Conservation (phyloP, 2,888 invertebrate genomes). For the Elmis aenea region DNA sequence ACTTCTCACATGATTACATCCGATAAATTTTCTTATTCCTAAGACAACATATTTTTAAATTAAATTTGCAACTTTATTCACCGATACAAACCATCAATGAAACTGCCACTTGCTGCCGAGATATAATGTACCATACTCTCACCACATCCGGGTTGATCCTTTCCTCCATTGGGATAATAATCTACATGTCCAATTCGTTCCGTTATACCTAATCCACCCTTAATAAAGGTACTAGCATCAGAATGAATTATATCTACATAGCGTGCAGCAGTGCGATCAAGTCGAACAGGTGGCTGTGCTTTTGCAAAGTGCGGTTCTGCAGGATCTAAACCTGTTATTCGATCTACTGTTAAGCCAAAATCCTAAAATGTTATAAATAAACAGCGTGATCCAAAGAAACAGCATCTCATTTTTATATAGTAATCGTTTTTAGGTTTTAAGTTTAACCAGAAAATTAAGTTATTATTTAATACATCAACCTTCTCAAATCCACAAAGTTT, state of each 20-base stretch:
- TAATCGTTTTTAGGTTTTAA: no score
- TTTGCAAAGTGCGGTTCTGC: constrained; percentile 88
- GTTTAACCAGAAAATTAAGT: no score
- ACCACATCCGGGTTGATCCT: constrained; percentile 67
- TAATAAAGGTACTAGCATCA: constrained; percentile 73
- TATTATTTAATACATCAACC: no score
- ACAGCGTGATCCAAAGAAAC: not conserved
- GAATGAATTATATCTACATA: constrained; percentile 91
- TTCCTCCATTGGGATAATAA: constrained; percentile 88
- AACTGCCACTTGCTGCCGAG: constrained; percentile 57
- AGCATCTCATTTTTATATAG: not conserved
- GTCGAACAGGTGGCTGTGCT: constrained; percentile 71
- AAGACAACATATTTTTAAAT: constrained; percentile 21
- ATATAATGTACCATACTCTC: constrained; percentile 61
- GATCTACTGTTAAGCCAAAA: constrained; percentile 65
- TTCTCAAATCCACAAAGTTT: no score
- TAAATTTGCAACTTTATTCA: no score
- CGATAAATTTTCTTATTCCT: constrained; percentile 65
- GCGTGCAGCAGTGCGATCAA: constrained; percentile 80
- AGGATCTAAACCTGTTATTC: constrained; percentile 86
- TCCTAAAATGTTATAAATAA: constrained; percentile 41
- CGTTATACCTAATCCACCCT: constrained; percentile 72
- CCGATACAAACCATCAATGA: constrained; percentile 53
- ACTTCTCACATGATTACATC: constrained; percentile 85
- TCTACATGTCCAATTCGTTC: constrained; percentile 84